Base-by-base conservation (phyloP, 1,140 invertebrate genomes). In the Daktulosphaira vitifoliae region DNA sequence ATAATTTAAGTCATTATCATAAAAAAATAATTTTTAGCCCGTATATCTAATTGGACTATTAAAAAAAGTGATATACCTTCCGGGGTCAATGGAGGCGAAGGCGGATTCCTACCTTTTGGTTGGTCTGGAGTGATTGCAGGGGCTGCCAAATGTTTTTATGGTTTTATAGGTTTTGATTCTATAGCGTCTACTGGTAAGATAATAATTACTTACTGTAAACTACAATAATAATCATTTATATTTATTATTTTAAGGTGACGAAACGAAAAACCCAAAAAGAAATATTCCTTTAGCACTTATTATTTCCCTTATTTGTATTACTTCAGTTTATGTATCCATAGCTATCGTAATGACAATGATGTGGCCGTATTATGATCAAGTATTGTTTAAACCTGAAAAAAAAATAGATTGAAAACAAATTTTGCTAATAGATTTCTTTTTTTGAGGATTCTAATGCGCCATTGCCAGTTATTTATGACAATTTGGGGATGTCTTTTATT, bases 241-340 rank as follows among this genome's bases (percentile, higher is more conserved):
- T 3, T 44, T 5, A 16, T 54, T 39, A 22, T 4, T 15, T 39
- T 1, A 49, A 72, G 72, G 72, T 8, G 72, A 73, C 54, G 72
- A 73, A 76, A 92, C 90, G 0, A 86, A 87, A 70, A 86, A 91
- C 71, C 92, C 93, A 0, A 85, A 92, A 75, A 86, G 84, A 76
- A 83, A 85, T 5, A 94, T 96, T 62, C 93, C 93, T 1, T 84
- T 96, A 59, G 85, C 89, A n/a, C 92, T 96, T 62, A 83, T 92
- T 11, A 76, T 85, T 0, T 92, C 90, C 0, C 77, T 96, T 22
- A 76, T 86, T 0, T 81, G 90, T 38, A 84, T 92, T 33, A 94
- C 92, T 72, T 69, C 92, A 13, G 86, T 89, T 0, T 96, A 96
- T 74, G 92, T 89, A 76, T 85, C 89, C 1, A 84, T 96, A 1